Evolutionary conservation across 2,113 vertebrate species (phyloP), one percentile per base, ranked within the genome.

Genomic region (Phalacrocorax aristotelis): DNA sequence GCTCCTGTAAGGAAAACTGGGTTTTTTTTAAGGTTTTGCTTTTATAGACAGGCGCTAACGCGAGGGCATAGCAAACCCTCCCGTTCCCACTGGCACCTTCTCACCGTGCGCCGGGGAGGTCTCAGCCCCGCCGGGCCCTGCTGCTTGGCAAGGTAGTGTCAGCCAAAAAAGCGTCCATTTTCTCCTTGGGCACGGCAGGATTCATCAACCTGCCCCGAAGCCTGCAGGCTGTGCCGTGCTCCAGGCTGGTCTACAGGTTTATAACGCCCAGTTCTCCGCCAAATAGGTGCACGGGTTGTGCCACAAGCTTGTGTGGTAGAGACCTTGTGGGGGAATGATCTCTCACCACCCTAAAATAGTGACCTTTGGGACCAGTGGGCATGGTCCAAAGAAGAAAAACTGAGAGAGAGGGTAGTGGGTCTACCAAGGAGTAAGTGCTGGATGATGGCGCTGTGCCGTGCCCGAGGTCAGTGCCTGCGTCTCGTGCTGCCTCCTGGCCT

Each of bases 231-330:
- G 34, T 0, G 1, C 7, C 6, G 1, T 17, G 9, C 30, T 13
- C 30, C 6, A 2, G 20, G 30, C 36, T 49, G 42, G 2, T 26
- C 13, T 42, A 2, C 30, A 3, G 1, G 0, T 13, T 62, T 11
- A 1, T 12, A 36, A 16, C 0, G 1, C n/a, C 3, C 3, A 1
- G 9, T n/a, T 49, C 23, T n/a, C 42, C 0, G 38, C 29, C 26
- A 5, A 51, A 19, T 1, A 15, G 15, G 2, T 4, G 0, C 0
- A 0, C 26, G 26, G 30, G 15, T 29, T 61, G 52, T 72, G 49
- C 32, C n/a, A 4, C 25, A 2, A 36, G 5, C 10, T 75, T 22
- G 14, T 42, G 38, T 9, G 49, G 29, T 7, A 10, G 13, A 55
- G n/a, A 23, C 22, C 6, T 27, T n/a, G 38, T 10, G 26, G 5